Percentiles rank a stretch among this genome's conserved stretches.
Conservation (phyloP, 2,113 vertebrate genomes). For the Equus przewalskii region DNA sequence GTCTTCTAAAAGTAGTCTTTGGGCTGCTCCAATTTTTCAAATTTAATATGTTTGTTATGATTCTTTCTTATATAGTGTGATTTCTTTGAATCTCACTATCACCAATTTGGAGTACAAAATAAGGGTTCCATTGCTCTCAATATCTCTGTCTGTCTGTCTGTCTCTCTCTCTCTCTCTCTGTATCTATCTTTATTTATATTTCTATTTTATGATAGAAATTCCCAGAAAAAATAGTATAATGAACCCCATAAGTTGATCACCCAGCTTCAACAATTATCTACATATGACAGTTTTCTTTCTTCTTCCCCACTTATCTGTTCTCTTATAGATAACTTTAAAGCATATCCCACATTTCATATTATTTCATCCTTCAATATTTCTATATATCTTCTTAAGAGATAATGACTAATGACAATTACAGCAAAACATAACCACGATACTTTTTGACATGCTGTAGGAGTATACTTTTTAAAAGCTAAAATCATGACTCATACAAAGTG, state of each 20-base stretch:
- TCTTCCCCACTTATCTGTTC: background rate
- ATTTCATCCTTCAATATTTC: background rate
- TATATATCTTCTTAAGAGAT: background rate
- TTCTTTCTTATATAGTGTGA: background rate
- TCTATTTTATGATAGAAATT: constrained; percentile 10
- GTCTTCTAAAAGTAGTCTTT: constrained; percentile 4
- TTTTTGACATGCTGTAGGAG: background rate
- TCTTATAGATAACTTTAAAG: background rate
- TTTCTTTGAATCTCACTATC: constrained; percentile 48
- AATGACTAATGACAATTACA: background rate
- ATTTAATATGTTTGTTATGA: constrained; percentile 16
- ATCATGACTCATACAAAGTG: background rate
- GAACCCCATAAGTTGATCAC: background rate
- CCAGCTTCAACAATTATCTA: background rate
- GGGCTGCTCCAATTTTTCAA: background rate
- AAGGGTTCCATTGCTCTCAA: background rate
- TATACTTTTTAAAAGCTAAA: background rate
- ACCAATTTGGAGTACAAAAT: constrained; percentile 28
- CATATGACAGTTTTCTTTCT: background rate
- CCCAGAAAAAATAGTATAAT: background rate
- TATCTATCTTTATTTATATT: background rate
- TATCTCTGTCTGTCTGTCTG: background rate
- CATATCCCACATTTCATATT: background rate
- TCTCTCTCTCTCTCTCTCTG: background rate
- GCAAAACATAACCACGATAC: background rate